Evolutionary conservation across 2,113 vertebrate species (phyloP), one percentile per base, ranked within the genome.

Genomic region (Paradoxurus hermaphroditus): DNA sequence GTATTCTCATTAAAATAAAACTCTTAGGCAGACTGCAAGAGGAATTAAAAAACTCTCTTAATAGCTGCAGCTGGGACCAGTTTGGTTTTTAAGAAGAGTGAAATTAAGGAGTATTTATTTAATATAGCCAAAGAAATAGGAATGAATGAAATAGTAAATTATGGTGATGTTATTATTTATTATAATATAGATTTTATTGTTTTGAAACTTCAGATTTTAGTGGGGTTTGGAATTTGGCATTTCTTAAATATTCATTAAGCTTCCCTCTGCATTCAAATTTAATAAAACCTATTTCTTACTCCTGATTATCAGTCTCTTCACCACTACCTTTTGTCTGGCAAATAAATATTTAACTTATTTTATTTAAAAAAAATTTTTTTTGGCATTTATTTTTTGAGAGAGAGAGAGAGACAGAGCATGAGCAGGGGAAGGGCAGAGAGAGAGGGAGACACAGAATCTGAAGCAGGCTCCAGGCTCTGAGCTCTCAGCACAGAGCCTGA

Each of bases 211-310:
- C 39, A 83, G n/a, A 90, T 83, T 97, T 91, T 93, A 90, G 85
- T 97, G 49, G 46, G 44, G 21, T 73, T 90, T 92, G 49, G 29
- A 95, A 86, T 23, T 63, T 78, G 34, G 27, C 36, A 77, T 96
- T 96, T 94, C 67, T 68, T 73, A 95, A 92, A 86, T 96, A 89
- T 95, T 86, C 39, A 95, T 94, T 97, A 90, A 86, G 68, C 75
- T 89, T 94, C 68, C 16, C 18, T 78, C 53, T 95, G 70, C 34
- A 49, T 59, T 91, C 63, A 90, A 46, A 83, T 90, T 82, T 86
- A 97, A 84, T 78, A 62, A n/a, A 95, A 67, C 19, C 3, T 27
- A 90, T 85, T 97, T 93, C 49, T 85, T 93, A 88, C 13, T 73
- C 36, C 41, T 84, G 82, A 75, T 97, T 88, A 72, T 79, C 14